Base-by-base conservation (phyloP, 1,140 invertebrate genomes). In the Nebria ingens region DNA sequence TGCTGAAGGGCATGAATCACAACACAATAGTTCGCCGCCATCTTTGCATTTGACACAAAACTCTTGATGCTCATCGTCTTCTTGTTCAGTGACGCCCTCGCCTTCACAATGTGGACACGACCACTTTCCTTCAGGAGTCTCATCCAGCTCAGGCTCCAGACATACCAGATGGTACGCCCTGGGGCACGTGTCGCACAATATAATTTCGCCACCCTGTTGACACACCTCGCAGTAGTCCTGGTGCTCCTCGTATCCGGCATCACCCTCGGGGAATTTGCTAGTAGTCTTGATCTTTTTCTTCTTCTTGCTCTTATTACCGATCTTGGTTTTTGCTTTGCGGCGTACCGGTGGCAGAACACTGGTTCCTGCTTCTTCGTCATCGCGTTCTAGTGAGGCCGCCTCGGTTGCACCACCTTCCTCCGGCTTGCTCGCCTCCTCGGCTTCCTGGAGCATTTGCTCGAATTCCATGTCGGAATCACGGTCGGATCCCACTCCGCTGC, bases 171-270 rank as follows among this genome's bases (percentile, higher is more conserved):
- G 97, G 73, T 98, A 99, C 1, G 97, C 97, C 62, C 93, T 78
- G 0, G 97, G 96, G 74, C 97, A 99, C 0, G 96, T 99, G 76
- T 99, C 97, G 71, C 97, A 99, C 1, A 99, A 79, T 56, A 99
- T 98, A 56, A 99, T 99, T 76, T 99, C 97, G 22, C 97, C 97
- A 45, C 97, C 97, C 83, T 99, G 96, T 71, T 98, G 95, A 71
- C 97, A 99, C n/a, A 98, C 96, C 75, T 98, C 96, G 71, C 96
- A 98, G 71, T 98, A 99, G 73, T 99, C 97, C 74, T 99, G 96
- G 74, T 99, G 97, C 69, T 99, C 80, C 73, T 85, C 83, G 69
- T 86, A 82, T 56, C 87, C 87, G 70, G 91, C 91, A 63, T 91
- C 87, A 57, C 89, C 88, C 62, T 89, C 87, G 0, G 88, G 87